These are phyloP conservation scores for Conopomorpha cramerella DNA, from an alignment of 1,140 invertebrate genomes.

Conservation along the genomic window DNA sequence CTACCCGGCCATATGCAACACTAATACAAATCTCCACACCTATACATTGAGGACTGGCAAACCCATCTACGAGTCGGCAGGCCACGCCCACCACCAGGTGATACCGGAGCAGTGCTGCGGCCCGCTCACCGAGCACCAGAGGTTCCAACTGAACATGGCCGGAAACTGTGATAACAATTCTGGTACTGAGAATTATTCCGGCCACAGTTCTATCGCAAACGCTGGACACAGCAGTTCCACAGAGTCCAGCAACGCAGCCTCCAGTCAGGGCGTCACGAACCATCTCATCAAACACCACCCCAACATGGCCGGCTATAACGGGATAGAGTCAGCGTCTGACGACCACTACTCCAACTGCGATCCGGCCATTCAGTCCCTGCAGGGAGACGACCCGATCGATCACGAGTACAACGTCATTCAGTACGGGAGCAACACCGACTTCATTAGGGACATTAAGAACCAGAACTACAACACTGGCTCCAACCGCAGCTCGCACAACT, in stretches of 20 bases:
- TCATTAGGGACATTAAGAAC: conserved; percentile 52
- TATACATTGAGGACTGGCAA: conserved; percentile 79
- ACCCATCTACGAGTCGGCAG: conserved; percentile 71
- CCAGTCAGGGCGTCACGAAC: conserved; percentile 54
- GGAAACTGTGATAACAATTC: conserved; percentile 61
- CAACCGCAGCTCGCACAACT: conserved; percentile 52
- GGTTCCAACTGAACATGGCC: conserved; percentile 46
- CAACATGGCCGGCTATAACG: conserved; percentile 48
- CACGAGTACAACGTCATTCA: conserved; percentile 60
- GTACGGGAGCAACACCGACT: conserved; percentile 54
- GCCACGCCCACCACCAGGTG: conserved; percentile 55
- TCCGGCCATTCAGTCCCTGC: conserved; percentile 50
- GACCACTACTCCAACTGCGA: conserved; percentile 60
- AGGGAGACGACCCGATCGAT: conserved; percentile 52
- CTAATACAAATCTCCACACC: conserved; percentile 82
- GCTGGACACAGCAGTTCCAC: conserved; percentile 58
- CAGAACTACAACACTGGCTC: conserved; percentile 53
- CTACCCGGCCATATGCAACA: conserved; percentile 83
- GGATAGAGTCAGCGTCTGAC: conserved; percentile 51
- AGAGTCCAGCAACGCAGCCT: conserved; percentile 54
- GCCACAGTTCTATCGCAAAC: conserved; percentile 57
- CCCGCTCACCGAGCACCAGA: conserved; percentile 36
- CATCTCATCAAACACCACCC: conserved; percentile 58
- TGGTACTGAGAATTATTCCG: conserved; percentile 56
- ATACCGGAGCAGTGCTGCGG: conserved; percentile 55